A percentile compares a stretch with the other conserved stretches of the same genome.
phyloP scores from a whole-genome alignment of 2,888 invertebrate species.

The Ochropacha duplaris region DNA sequence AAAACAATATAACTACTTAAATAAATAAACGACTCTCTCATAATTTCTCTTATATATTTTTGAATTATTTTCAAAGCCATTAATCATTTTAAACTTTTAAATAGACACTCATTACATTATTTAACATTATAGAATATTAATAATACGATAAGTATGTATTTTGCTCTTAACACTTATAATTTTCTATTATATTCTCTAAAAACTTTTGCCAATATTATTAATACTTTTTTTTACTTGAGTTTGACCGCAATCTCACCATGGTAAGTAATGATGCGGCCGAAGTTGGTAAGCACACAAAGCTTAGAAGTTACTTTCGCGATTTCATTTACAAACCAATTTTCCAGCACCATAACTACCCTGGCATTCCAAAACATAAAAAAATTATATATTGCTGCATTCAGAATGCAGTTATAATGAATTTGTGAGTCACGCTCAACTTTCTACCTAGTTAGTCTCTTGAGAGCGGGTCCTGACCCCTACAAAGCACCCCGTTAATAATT shows the following conservation, averaged over 20 bases:
- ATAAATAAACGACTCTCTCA: background rate
- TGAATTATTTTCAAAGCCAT: background rate
- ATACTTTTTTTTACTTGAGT: too few species aligned
- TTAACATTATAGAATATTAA: background rate
- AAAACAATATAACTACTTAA: too few species aligned
- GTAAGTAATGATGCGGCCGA: too few species aligned
- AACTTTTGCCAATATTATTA: background rate
- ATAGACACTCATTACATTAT: background rate
- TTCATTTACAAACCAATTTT: background rate
- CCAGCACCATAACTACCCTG: slow-evolving; percentile 69
- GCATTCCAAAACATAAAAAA: slow-evolving; percentile 25
- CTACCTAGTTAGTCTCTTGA: too few species aligned
- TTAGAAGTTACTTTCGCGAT: too few species aligned
- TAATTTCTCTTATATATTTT: background rate
- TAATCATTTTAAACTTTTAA: background rate
- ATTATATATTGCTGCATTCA: background rate
- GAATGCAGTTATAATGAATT: background rate
- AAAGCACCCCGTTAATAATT: background rate
- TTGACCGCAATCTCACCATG: too few species aligned
- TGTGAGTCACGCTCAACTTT: too few species aligned
- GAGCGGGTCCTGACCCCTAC: background rate
- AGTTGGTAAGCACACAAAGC: too few species aligned
- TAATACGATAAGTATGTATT: background rate
- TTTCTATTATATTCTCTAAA: background rate
- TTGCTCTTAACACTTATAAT: background rate